These are phyloP conservation scores for Olivierus martensii DNA, from an alignment of 1,140 invertebrate genomes.

Conservation along the genomic window DNA sequence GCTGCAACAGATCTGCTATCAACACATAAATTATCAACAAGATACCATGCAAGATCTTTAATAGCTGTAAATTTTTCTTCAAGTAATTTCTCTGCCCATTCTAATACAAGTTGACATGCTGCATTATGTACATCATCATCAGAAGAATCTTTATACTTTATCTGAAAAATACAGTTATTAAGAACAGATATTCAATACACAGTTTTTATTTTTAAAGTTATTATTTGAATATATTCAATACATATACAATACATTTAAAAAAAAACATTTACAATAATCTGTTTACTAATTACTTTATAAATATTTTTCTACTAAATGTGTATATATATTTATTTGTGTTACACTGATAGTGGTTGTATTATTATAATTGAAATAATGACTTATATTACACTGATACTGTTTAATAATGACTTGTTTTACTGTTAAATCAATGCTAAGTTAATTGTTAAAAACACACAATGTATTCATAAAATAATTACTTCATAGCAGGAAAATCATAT, in stretches of 20 bases:
- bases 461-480: too few relatives aligned
- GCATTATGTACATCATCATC: constrained; percentile 25
- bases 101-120: constrained; percentile 44
- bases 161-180: background rate
- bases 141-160: background rate
- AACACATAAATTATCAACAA: constrained; percentile 47
- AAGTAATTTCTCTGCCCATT: constrained; percentile 55
- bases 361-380: too few relatives aligned
- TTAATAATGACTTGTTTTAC: too few relatives aligned
- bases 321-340: too few relatives aligned
- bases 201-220: background rate
- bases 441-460: too few relatives aligned
- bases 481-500: too few relatives aligned
- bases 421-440: too few relatives aligned
- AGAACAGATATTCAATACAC: background rate
- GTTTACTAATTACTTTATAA: background rate
- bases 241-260: too few relatives aligned
- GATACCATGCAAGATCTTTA: constrained; percentile 50
- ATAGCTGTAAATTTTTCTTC: constrained; percentile 48
- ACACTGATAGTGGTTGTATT: too few relatives aligned
- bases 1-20: constrained; percentile 43
- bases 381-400: too few relatives aligned
- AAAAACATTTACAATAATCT: background rate
- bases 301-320: too few relatives aligned
- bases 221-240: too few relatives aligned